Base-by-base conservation (phyloP, 2,888 invertebrate species). In the Hedychridium roseum region DNA sequence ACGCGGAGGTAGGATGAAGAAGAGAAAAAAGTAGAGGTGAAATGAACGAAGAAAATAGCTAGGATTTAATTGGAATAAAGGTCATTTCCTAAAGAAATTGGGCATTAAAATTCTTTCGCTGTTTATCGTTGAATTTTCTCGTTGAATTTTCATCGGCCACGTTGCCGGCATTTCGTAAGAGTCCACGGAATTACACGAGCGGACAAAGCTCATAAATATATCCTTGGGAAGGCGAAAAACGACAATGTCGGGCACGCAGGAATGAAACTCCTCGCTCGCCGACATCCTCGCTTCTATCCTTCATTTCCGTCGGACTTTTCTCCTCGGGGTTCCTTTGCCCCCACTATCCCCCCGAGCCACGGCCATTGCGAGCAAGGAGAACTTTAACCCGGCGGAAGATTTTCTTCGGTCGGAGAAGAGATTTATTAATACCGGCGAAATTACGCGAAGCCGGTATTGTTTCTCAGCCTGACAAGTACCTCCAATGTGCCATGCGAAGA, bases 71-170 rank as follows among this genome's bases (percentile, higher is more conserved):
- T 17, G 16, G 43, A n/a, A n/a, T n/a, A n/a, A n/a, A n/a, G n/a
- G n/a, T n/a, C n/a, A n/a, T n/a, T n/a, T n/a, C n/a, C n/a, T n/a
- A n/a, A n/a, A n/a, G n/a, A n/a, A n/a, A n/a, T n/a, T n/a, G n/a
- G n/a, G n/a, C n/a, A n/a, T n/a, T n/a, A n/a, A n/a, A n/a, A n/a
- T n/a, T n/a, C n/a, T n/a, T 40, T 57, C 57, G 65, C 67, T 68
- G 68, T 68, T 66, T 67, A 61, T 64, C 67, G 65, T 68, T 67
- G 66, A 68, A 66, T 63, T 59, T 66, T 63, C 57, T 53, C 63
- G 51, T 51, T 50, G 54, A 56, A 59, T 58, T 58, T 59, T 52
- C 58, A 59, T 46, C 51, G 54, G 44, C 49, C 47, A 54, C 60
- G 63, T 64, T 59, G 52, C 43, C 38, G 50, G 43, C 49, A 57